Base-by-base conservation (phyloP, 2,797 vertebrate genomes). In the Enteromius argenteus region DNA sequence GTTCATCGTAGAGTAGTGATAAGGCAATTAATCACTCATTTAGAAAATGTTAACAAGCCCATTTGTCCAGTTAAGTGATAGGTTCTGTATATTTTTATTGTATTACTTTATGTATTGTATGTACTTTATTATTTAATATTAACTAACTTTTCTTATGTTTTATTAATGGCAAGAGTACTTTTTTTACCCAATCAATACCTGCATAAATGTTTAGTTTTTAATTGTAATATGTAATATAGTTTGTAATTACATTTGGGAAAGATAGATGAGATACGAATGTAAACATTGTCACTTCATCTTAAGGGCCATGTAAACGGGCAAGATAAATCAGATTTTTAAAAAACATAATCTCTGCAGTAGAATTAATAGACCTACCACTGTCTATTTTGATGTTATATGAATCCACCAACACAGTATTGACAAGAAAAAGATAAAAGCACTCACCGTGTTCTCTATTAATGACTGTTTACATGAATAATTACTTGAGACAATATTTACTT, bases 361-460 rank as follows among this genome's bases (percentile, higher is more conserved):
- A 75, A 19, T 14, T 73, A 51, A 19, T 64, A 78, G 7, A 78
- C 9, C 17, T 21, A 27, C 10, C 13, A 11, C 27, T n/a, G 23
- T 66, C 42, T 66, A 10, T 49, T n/a, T 49, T 51, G 19, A 4
- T 21, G 60, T 66, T 32, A 35, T 64, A 37, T 56, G 73, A 56
- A 14, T 75, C 32, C 35, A 39, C 8, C 32, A 4, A 21, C 37
- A 21, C 23, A 44, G 30, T 42, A 46, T 78, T 46, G 58, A 46
- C 21, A 27, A 42, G 35, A 76, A 60, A 76, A 42, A 19, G 74
- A 76, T 35, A 46, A 64, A 46, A 64, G 37, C 39, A 64, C 75
- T 64, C 3, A 7, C n/a, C 17, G 37, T 19, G 27, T 19, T 72
- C 19, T 81, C 14, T 17, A 49, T 73, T 60, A 73, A 72, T 37